Conservation (phyloP, 2,113 vertebrate species). For the Mus pahari region DNA sequence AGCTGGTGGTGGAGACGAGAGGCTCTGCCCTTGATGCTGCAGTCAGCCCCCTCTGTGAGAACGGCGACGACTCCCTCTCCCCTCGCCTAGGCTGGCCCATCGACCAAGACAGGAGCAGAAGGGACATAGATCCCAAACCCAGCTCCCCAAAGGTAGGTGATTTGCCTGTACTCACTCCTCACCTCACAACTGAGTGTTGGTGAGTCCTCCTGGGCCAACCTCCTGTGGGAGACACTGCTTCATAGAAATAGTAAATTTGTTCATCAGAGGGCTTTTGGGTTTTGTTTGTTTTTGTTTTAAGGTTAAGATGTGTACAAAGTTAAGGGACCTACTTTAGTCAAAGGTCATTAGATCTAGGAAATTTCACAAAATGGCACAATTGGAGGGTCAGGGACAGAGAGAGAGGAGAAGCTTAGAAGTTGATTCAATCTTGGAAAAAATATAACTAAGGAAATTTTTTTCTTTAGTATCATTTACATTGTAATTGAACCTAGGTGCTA, state of each 20-base stretch:
- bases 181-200: not conserved
- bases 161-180: slow-evolving; percentile 13
- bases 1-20: slow-evolving; percentile 94
- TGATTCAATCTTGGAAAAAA: slow-evolving; percentile 36
- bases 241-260: slow-evolving; percentile 57
- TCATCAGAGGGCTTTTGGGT: not conserved
- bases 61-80: slow-evolving; percentile 90
- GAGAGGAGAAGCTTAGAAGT: not conserved
- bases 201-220: not conserved
- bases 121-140: slow-evolving; percentile 84
- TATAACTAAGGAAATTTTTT: slow-evolving; percentile 35
- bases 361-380: not conserved
- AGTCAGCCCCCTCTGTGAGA: slow-evolving; percentile 90
- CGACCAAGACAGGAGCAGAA: slow-evolving; percentile 88
- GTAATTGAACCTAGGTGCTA: not conserved
- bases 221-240: slow-evolving; percentile 33
- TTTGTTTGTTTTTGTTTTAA: not conserved
- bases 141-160: slow-evolving; percentile 89
- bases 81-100: slow-evolving; percentile 88
- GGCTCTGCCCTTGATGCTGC: slow-evolving; percentile 92
- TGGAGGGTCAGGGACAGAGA: fast-evolving
- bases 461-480: not conserved
- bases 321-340: not conserved
- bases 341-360: slow-evolving; percentile 15
- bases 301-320: not conserved